Evolutionary conservation across 2,797 vertebrate genomes (phyloP), one percentile per base, ranked within the genome.

Genomic region (Malacoraja senta): DNA sequence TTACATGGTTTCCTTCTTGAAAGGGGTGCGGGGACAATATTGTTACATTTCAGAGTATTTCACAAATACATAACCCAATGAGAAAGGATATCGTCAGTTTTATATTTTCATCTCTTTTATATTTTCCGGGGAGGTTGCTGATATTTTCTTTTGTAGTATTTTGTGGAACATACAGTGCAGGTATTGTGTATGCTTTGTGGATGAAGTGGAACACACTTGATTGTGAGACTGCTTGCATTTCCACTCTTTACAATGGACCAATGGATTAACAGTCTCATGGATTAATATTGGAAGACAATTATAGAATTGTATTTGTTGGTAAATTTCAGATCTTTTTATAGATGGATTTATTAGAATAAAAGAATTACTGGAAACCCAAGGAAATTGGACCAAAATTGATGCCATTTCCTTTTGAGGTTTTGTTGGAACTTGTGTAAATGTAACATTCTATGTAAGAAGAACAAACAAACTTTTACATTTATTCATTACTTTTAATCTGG

Each of bases 241-340:
- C 84, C 84, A 65, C n/a, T 17, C 84, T 32, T 61, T 61, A 88
- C 61, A 68, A 7, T 88, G 17, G 61, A 88, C 61, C 68, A 88
- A 88, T 68, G 68, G 7, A 35, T 68, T 88, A 88, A 1, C 83
- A 88, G 84, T 32, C 84, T 88, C n/a, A 65, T 35, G 61, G 84
- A 65, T 88, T 68, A 88, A 88, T 88, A 68, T 65, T 88, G 17
- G n/a, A 88, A 32, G 61, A 35, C 7, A 1, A 13, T 65, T 8
- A 13, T 88, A 32, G 84, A 17, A 68, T 88, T 88, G 61, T n/a
- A 68, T 88, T 68, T 88, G 68, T 91, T 44, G 68, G 3, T 44
- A 26, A 91, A 68, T 91, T 88, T 88, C 84, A 88, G 88, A 91
- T 71, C 35, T 72, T 68, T 71, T 35, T 44, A 35, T 19, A 72